phyloP scores from a whole-genome alignment of 2,888 invertebrate species.

The Saturnia japonica region DNA sequence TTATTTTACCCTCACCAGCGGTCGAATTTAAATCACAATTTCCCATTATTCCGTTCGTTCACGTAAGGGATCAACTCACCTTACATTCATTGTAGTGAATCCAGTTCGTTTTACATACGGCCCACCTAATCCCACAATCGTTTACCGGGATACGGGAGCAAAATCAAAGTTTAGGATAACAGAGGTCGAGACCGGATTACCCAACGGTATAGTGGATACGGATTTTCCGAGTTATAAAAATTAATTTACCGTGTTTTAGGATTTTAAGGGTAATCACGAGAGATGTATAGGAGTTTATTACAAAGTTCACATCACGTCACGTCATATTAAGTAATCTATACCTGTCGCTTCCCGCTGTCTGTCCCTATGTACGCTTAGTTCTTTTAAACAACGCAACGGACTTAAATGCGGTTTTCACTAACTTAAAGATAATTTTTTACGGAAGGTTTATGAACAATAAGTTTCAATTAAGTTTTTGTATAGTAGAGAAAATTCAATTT shows the following conservation, averaged over 20 bases:
- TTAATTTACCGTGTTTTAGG: slow-evolving; percentile 2
- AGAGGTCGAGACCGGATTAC: slow-evolving; percentile 12
- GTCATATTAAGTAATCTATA: too few species aligned
- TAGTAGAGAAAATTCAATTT: too few species aligned
- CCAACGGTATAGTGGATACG: slow-evolving; percentile 3
- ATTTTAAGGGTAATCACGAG: not conserved
- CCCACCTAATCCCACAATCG: slow-evolving; percentile 24
- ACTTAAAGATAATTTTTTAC: too few species aligned
- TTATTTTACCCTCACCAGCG: slow-evolving; percentile 1
- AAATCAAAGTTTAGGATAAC: slow-evolving; percentile 27
- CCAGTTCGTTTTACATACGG: slow-evolving; percentile 16
- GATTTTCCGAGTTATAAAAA: slow-evolving; percentile 4
- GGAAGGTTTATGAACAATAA: too few species aligned
- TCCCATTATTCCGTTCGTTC: slow-evolving; percentile 7
- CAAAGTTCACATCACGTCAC: too few species aligned
- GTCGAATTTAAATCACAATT: slow-evolving; percentile 14
- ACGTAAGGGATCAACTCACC: slow-evolving; percentile 11
- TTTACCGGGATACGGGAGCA: slow-evolving; percentile 21
- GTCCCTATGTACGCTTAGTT: too few species aligned
- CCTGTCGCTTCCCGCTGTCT: too few species aligned
- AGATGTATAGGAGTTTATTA: not conserved
- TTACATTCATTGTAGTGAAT: slow-evolving; percentile 9
- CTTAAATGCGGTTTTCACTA: too few species aligned
- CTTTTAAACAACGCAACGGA: too few species aligned
- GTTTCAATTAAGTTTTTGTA: too few species aligned